Percentiles rank a stretch among this genome's conserved stretches.
Evolutionary conservation across 1,140 invertebrate species (phyloP).

Genomic region (Drosophila gunungcola): DNA sequence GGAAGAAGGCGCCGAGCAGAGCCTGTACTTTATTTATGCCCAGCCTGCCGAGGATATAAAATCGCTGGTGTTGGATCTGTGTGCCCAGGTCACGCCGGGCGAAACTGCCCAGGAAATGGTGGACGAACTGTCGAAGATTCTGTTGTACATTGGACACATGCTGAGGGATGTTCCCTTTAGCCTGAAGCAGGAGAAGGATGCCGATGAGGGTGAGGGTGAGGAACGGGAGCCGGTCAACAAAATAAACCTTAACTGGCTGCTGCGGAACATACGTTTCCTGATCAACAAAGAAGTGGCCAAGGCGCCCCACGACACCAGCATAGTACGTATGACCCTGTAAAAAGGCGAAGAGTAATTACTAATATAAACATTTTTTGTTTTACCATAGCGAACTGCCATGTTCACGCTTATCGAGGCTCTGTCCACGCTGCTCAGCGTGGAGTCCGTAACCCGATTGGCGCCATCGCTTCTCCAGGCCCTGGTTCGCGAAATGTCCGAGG

Average conservation of each 20-base stretch:
- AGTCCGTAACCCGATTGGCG: conserved; percentile 85
- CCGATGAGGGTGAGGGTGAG: conserved; percentile 4
- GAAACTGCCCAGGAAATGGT: conserved; percentile 87
- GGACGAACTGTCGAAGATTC: conserved; percentile 90
- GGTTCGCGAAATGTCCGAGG: conserved; percentile 88
- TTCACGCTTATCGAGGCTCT: conserved; percentile 91
- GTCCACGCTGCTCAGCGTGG: conserved; percentile 86
- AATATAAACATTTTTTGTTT: conserved; percentile 3
- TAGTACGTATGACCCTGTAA: conserved; percentile 82
- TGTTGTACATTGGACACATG: conserved; percentile 89
- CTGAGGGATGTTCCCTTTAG: conserved; percentile 85
- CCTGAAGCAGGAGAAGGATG: conserved; percentile 61
- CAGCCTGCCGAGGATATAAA: conserved; percentile 87
- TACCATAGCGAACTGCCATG: conserved; percentile 87
- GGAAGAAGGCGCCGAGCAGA: conserved; percentile 26
- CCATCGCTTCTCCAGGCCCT: conserved; percentile 88
- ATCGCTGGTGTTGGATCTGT: conserved; percentile 89
- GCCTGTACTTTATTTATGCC: conserved; percentile 87
- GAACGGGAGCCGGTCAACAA: conserved; percentile 45
- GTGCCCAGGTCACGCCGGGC: conserved; percentile 89
- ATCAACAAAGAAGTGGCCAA: conserved; percentile 87
- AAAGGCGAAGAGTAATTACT: too few species aligned
- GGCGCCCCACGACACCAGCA: conserved; percentile 85
- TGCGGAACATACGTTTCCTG: conserved; percentile 86
- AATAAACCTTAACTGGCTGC: conserved; percentile 86